Percentiles rank a stretch among this genome's conserved stretches.
Conservation (phyloP, 2,888 invertebrate species). For the Himalopsyche japonica region DNA sequence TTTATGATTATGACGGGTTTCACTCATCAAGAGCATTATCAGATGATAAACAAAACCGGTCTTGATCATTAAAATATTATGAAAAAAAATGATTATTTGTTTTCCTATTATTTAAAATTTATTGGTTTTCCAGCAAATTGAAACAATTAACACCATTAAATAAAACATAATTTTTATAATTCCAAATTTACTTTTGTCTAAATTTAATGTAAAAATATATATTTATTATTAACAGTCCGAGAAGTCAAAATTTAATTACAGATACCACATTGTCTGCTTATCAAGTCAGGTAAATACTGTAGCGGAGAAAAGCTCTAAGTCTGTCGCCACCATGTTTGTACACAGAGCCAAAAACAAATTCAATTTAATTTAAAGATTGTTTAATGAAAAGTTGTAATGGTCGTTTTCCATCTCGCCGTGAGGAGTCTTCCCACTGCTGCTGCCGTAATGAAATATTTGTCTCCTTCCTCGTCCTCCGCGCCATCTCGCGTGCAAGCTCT, state of each 20-base stretch:
- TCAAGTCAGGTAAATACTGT: not conserved
- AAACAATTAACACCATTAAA: too few relatives aligned
- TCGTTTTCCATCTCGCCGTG: slow-evolving; percentile 33
- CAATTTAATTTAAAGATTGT: slow-evolving; percentile 35
- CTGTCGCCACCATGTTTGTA: not conserved
- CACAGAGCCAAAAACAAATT: slow-evolving; percentile 31
- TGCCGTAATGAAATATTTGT: slow-evolving; percentile 23
- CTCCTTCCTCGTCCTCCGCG: slow-evolving; percentile 33
- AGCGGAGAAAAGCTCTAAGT: not conserved
- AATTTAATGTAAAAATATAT: too few relatives aligned
- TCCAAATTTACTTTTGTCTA: too few relatives aligned
- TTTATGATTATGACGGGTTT: too few relatives aligned
- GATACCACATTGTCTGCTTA: not conserved
- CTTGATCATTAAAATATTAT: too few relatives aligned
- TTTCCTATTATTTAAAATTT: too few relatives aligned
- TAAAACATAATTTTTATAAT: too few relatives aligned
- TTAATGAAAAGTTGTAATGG: slow-evolving; percentile 38
- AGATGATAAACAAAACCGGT: too few relatives aligned
- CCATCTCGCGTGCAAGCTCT: slow-evolving; percentile 43
- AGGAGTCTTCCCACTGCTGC: slow-evolving; percentile 24
- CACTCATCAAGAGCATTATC: too few relatives aligned
- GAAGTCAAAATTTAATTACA: not conserved
- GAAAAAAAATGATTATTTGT: too few relatives aligned
- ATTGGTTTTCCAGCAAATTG: too few relatives aligned
- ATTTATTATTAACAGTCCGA: too few relatives aligned